Percentiles rank a stretch among this genome's conserved stretches.
Evolutionary conservation across 2,797 vertebrate species (phyloP).

Genomic region (Schizopygopsis pylzovi): DNA sequence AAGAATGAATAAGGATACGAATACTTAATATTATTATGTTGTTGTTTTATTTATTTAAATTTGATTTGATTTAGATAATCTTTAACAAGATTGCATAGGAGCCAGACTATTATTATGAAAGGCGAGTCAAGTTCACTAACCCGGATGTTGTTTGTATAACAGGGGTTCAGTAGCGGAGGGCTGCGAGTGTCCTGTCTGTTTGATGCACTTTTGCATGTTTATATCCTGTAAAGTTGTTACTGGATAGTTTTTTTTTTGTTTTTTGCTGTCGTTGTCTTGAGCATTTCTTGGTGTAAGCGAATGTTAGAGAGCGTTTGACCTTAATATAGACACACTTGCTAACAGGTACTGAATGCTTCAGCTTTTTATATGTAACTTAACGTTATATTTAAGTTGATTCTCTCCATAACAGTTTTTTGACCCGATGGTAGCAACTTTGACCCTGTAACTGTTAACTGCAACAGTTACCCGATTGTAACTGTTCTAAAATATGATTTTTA

Average conservation of each 20-base stretch:
- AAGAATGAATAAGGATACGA: background rate
- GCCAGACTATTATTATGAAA: constrained; percentile 37
- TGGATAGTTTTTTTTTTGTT: background rate
- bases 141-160: constrained; percentile 30
- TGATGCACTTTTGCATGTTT: background rate
- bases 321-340: background rate
- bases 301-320: background rate
- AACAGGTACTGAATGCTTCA: background rate
- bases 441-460: too few relatives aligned
- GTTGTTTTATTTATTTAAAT: background rate
- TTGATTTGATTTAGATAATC: background rate
- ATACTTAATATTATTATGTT: background rate
- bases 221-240: background rate
- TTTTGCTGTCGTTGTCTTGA: background rate
- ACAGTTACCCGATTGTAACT: too few relatives aligned
- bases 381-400: background rate
- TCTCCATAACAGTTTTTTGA: background rate
- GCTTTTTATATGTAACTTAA: background rate
- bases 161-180: background rate
- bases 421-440: too few relatives aligned
- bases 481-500: background rate
- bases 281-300: background rate
- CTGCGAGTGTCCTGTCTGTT: background rate
- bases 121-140: background rate
- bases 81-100: background rate